These are phyloP conservation scores for Xiphophorus couchianus DNA, from an alignment of 2,113 vertebrate genomes.

Conservation along the genomic window DNA sequence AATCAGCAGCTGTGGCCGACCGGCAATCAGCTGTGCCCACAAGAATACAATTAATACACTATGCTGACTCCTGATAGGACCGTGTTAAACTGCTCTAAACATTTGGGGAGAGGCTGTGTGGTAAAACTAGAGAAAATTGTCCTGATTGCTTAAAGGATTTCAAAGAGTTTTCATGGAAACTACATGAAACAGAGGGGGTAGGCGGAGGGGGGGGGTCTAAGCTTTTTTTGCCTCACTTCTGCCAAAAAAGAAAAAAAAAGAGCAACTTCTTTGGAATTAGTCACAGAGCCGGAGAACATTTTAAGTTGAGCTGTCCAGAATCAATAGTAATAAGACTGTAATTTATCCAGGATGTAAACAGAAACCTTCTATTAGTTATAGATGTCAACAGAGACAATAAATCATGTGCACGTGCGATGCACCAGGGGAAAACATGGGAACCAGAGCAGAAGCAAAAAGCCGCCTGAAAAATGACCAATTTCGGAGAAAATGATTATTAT, in stretches of 20 bases:
- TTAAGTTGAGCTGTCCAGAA: too few relatives aligned
- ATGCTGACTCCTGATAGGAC: constrained; percentile 57
- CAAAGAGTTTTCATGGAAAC: constrained; percentile 55
- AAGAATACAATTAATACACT: constrained; percentile 77
- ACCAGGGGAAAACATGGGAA: too few relatives aligned
- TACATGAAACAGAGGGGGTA: constrained; percentile 54
- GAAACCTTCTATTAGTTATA: too few relatives aligned
- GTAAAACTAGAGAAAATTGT: constrained; percentile 60
- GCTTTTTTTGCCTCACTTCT: constrained; percentile 34
- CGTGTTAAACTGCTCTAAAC: constrained; percentile 60
- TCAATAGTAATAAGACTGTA: too few relatives aligned
- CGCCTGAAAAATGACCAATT: too few relatives aligned
- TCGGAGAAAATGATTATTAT: too few relatives aligned
- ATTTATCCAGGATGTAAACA: too few relatives aligned
- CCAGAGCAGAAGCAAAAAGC: too few relatives aligned
- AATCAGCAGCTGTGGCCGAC: constrained; percentile 77
- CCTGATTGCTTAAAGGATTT: constrained; percentile 73
- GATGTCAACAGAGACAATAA: too few relatives aligned
- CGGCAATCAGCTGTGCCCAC: constrained; percentile 74
- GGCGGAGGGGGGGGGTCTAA: constrained; percentile 13
- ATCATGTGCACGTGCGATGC: too few relatives aligned
- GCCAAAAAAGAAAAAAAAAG: constrained; percentile 16
- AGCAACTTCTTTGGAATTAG: too few relatives aligned
- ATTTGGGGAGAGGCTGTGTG: constrained; percentile 53
- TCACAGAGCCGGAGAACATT: too few relatives aligned